Percentiles rank a stretch among this genome's conserved stretches.
Conservation (phyloP, 2,797 vertebrate genomes). For the Pseudopleuronectes americanus region DNA sequence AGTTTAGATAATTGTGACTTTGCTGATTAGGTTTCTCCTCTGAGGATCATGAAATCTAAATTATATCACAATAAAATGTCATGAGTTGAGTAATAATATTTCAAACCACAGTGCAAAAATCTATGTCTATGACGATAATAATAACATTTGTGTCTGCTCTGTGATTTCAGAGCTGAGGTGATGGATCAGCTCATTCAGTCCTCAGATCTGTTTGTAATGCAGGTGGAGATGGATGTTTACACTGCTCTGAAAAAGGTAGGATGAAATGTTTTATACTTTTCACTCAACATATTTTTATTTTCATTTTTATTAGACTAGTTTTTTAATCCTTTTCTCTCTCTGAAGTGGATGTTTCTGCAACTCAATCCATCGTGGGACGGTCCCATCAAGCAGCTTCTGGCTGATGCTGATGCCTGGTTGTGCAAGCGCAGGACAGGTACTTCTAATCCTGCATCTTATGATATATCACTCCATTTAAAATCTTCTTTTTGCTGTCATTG, state of each 20-base stretch:
- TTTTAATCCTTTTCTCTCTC: conserved; percentile 19
- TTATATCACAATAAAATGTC: not conserved
- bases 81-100: too few relatives aligned
- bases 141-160: not conserved
- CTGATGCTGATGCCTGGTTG: conserved; percentile 94
- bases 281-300: not conserved
- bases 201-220: conserved; percentile 97
- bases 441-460: not conserved
- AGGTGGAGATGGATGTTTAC: conserved; percentile 99
- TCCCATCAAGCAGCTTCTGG: conserved; percentile 92
- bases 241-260: conserved; percentile 97
- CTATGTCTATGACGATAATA: not conserved
- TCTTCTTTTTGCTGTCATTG: not conserved
- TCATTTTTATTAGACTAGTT: not conserved
- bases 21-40: not conserved
- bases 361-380: conserved; percentile 94
- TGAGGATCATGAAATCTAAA: not conserved
- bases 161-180: conserved; percentile 85
- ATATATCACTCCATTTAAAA: not conserved
- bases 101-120: not conserved
- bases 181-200: conserved; percentile 95
- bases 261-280: not conserved
- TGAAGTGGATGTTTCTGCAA: conserved; percentile 98
- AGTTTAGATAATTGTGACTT: not conserved
- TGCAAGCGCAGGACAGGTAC: conserved; percentile 92